Evolutionary conservation across 2,888 invertebrate genomes (phyloP).

Genomic region (Physocephala rufipes): DNA sequence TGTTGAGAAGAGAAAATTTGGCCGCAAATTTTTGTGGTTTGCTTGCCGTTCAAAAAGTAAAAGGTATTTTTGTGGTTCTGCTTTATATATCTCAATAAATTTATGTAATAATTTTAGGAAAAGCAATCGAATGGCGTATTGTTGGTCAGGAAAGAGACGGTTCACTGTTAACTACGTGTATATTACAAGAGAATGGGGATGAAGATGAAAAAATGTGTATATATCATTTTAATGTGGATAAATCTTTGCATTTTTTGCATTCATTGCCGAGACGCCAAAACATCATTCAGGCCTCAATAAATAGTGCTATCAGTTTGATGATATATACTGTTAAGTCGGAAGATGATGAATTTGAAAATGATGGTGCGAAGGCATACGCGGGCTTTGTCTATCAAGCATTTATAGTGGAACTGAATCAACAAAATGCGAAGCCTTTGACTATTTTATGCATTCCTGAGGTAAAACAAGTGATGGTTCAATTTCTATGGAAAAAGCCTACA

Average conservation of each 20-base stretch:
- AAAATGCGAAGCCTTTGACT: neutral
- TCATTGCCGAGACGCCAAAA: slow-evolving; percentile 72
- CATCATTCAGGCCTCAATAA: slow-evolving; percentile 82
- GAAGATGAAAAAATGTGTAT: slow-evolving; percentile 66
- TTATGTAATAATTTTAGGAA: slow-evolving; percentile 65
- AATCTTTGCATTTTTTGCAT: slow-evolving; percentile 71
- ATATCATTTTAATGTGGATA: slow-evolving; percentile 72
- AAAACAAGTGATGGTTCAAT: slow-evolving; percentile 82
- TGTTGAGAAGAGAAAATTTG: slow-evolving; percentile 65
- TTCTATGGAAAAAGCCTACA: slow-evolving; percentile 66
- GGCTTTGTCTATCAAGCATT: slow-evolving; percentile 71
- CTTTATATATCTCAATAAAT: neutral
- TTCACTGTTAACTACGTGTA: slow-evolving; percentile 77
- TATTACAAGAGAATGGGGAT: slow-evolving; percentile 61
- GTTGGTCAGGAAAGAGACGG: slow-evolving; percentile 84
- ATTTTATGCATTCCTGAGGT: slow-evolving; percentile 62
- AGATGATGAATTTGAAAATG: slow-evolving; percentile 51
- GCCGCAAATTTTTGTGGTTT: slow-evolving; percentile 66
- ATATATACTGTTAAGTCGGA: slow-evolving; percentile 73
- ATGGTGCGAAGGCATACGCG: neutral
- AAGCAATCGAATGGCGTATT: slow-evolving; percentile 80
- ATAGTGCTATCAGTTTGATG: slow-evolving; percentile 73
- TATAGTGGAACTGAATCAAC: slow-evolving; percentile 69
- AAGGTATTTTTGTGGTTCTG: slow-evolving; percentile 49
- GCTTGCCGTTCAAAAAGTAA: slow-evolving; percentile 59